Conservation (phyloP, 2,113 vertebrate species). For the Otis tarda region DNA sequence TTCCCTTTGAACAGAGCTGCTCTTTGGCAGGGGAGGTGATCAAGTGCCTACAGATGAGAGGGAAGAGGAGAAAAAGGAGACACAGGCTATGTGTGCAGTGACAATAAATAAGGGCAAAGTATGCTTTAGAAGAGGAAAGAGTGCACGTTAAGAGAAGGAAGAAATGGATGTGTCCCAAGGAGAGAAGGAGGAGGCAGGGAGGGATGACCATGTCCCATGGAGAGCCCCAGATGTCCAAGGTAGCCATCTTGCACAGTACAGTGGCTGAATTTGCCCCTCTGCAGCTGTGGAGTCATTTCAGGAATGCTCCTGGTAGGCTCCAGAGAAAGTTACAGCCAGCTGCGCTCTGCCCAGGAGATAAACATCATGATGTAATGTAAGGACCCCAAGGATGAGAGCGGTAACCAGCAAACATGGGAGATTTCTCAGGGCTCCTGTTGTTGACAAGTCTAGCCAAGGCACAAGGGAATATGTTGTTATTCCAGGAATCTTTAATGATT, state of each 20-base stretch:
- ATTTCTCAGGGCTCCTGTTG: constrained; percentile 1
- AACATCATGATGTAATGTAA: background rate
- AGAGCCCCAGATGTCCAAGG: background rate
- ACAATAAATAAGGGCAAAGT: background rate
- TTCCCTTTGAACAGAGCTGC: background rate
- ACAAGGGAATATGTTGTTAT: background rate
- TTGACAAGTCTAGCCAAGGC: constrained; percentile 22
- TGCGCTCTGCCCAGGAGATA: background rate
- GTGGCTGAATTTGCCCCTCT: background rate
- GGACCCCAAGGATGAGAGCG: background rate
- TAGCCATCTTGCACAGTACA: background rate
- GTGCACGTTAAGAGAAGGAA: rapidly evolving
- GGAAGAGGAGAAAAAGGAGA: background rate
- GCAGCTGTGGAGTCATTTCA: background rate
- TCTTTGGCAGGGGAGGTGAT: background rate
- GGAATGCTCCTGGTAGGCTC: background rate
- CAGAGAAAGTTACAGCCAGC: background rate
- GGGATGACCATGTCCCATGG: rapidly evolving
- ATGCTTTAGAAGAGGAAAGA: background rate
- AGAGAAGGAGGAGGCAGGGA: background rate
- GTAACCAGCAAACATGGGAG: background rate
- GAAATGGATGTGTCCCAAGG: background rate
- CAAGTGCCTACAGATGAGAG: rapidly evolving
- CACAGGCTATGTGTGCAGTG: too few species aligned
- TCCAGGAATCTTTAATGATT: background rate